phyloP scores from a whole-genome alignment of 2,797 vertebrate genomes.

The Muscicapa striata region DNA sequence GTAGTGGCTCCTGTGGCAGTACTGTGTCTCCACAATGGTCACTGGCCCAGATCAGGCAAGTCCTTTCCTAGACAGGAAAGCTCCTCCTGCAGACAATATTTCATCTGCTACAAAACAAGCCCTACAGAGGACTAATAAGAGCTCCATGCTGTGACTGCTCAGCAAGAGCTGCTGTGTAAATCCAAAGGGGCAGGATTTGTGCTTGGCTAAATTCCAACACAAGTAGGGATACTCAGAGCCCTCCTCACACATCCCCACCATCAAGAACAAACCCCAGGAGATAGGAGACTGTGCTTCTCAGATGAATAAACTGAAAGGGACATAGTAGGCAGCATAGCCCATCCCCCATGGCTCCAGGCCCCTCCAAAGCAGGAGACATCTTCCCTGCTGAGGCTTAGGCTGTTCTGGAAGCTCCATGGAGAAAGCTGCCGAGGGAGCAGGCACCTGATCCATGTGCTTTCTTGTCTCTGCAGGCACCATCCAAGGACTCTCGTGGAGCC shows the following conservation, averaged over 20 bases:
- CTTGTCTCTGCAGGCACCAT: conserved; percentile 49
- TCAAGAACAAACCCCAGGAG: not conserved
- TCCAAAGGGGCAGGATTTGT: not conserved
- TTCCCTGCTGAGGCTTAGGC: not conserved
- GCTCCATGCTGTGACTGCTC: not conserved
- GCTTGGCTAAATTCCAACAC: not conserved
- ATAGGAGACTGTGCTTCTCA: not conserved
- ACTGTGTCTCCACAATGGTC: accelerated
- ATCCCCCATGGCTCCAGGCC: not conserved
- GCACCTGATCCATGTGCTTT: not conserved
- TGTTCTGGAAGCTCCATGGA: not conserved
- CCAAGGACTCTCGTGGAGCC: not conserved
- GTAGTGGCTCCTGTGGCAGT: not conserved
- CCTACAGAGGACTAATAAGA: not conserved
- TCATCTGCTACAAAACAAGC: not conserved
- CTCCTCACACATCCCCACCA: not conserved
- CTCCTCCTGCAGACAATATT: not conserved
- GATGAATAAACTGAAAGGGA: not conserved
- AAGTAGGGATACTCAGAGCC: not conserved
- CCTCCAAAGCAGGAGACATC: not conserved
- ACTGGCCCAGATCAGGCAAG: not conserved
- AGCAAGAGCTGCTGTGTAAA: not conserved
- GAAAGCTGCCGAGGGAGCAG: not conserved
- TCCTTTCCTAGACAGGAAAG: not conserved
- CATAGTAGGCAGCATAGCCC: not conserved